Conservation (phyloP, 2,797 vertebrate species). For the Cynopterus sphinx region DNA sequence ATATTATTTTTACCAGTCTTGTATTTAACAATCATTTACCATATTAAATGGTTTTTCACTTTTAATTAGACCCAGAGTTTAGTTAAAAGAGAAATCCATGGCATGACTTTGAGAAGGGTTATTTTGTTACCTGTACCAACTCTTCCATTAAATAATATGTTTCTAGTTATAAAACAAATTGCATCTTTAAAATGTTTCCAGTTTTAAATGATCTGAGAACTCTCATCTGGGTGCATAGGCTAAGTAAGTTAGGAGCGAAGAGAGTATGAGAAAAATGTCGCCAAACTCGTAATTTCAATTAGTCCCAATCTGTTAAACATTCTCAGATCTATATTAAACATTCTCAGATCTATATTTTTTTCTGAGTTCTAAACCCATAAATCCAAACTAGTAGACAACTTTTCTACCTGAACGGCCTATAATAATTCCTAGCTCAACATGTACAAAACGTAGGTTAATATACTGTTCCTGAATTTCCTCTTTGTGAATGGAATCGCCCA, state of each 20-base stretch:
- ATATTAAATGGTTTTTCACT: neutral
- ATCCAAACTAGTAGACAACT: neutral
- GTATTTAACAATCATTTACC: neutral
- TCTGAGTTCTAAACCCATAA: slow-evolving; percentile 4
- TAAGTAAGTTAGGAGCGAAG: neutral
- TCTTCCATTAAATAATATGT: slow-evolving; percentile 2
- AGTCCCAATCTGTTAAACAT: neutral
- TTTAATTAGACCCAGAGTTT: slow-evolving; percentile 13
- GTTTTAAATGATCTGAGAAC: slow-evolving; percentile 3
- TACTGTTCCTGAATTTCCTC: neutral
- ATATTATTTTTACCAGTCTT: neutral
- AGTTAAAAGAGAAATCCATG: neutral
- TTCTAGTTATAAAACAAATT: slow-evolving; percentile 30
- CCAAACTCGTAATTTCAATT: neutral
- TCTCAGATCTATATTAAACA: neutral
- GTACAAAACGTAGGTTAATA: slow-evolving; percentile 10
- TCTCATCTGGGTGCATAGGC: neutral
- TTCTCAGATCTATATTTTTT: neutral
- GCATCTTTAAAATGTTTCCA: neutral
- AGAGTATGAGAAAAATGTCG: neutral
- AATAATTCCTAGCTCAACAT: neutral
- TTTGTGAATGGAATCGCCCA: neutral
- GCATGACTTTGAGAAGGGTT: neutral
- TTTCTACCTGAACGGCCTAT: neutral
- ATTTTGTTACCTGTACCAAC: slow-evolving; percentile 9